phyloP scores from a whole-genome alignment of 2,113 vertebrate genomes.

The Mesembrinibis cayennensis region DNA sequence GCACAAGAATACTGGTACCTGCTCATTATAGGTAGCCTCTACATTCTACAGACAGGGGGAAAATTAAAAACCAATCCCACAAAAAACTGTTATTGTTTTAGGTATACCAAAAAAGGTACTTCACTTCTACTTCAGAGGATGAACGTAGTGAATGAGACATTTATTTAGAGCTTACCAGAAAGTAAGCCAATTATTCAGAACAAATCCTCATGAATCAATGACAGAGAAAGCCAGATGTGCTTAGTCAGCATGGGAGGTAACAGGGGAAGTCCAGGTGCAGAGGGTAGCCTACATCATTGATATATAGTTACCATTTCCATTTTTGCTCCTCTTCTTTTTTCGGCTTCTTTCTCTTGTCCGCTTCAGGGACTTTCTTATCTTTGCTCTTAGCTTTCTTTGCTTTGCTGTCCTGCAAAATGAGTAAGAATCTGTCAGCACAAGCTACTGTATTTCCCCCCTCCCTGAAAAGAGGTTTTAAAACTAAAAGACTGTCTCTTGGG shows the following conservation, averaged over 20 bases:
- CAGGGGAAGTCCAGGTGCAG: background rate
- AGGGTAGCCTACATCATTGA: background rate
- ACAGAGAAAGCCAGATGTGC: slow-evolving; percentile 8
- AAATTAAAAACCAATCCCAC: background rate
- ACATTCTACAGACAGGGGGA: background rate
- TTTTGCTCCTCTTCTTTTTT: slow-evolving; percentile 96
- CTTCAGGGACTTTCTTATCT: slow-evolving; percentile 81
- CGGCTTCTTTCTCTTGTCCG: slow-evolving; percentile 86
- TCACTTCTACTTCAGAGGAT: background rate
- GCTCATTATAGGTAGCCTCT: background rate
- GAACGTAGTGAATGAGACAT: background rate
- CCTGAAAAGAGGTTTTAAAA: background rate
- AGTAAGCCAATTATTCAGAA: slow-evolving; percentile 30
- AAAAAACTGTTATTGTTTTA: background rate
- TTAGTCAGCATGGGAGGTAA: background rate
- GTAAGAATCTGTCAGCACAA: background rate
- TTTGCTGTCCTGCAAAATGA: slow-evolving; percentile 80
- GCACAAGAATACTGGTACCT: background rate
- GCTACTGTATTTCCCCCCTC: background rate
- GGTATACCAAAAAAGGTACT: background rate
- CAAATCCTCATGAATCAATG: slow-evolving; percentile 22
- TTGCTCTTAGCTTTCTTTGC: slow-evolving; percentile 89
- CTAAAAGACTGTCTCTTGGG: background rate
- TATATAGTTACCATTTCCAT: slow-evolving; percentile 91
- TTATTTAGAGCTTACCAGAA: slow-evolving; percentile 36